Percentiles rank a stretch among this genome's conserved stretches.
These are phyloP conservation scores for Leptosomus discolor DNA, from an alignment of 2,113 vertebrate species.

Conservation along the genomic window DNA sequence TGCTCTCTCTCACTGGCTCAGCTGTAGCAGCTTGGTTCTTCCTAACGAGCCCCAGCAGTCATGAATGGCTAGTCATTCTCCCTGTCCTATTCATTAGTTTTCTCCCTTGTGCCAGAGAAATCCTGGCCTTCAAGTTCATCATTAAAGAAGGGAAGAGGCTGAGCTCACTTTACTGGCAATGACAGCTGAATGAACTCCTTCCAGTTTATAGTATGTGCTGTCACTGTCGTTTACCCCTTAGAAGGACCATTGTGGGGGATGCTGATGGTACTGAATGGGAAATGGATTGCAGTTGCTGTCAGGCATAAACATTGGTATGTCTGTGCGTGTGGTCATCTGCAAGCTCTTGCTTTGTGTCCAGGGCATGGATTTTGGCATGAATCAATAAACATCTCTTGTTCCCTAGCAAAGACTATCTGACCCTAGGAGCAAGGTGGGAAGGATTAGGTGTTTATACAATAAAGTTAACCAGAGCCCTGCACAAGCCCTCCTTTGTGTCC, in stretches of 20 bases:
- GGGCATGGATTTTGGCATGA: neutral
- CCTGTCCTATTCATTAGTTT: neutral
- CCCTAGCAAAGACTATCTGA: neutral
- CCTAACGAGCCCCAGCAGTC: neutral
- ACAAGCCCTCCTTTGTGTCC: constrained; percentile 45
- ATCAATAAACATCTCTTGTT: neutral
- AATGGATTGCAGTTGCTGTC: neutral
- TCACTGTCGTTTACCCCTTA: neutral
- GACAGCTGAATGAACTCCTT: neutral
- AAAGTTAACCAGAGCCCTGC: constrained; percentile 1
- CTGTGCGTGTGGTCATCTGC: neutral
- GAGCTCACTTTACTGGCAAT: neutral
- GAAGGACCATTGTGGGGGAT: neutral
- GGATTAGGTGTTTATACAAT: constrained; percentile 38
- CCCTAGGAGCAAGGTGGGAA: neutral
- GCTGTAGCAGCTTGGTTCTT: neutral
- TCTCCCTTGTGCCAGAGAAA: neutral
- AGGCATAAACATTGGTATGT: accelerated
- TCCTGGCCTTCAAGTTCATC: neutral
- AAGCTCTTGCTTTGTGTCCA: neutral
- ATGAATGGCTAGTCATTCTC: neutral
- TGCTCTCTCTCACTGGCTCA: neutral
- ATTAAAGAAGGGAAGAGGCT: neutral
- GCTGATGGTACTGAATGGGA: neutral
- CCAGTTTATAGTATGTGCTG: neutral